Percentiles rank a stretch among this genome's conserved stretches.
These are phyloP conservation scores for Acanthococcus lagerstroemiae DNA, from an alignment of 2,888 invertebrate genomes.

Conservation along the genomic window DNA sequence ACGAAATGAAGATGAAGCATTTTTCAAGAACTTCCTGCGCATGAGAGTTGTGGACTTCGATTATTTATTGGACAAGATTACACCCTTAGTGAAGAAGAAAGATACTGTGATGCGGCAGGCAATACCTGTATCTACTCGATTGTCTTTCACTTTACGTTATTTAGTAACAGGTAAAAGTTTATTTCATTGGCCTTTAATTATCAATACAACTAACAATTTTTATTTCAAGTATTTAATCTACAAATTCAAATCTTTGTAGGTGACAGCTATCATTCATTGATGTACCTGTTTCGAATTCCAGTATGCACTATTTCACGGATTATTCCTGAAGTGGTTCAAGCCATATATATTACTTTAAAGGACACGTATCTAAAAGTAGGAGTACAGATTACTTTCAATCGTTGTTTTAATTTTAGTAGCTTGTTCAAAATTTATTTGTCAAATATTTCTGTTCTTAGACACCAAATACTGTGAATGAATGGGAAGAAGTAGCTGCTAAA, in stretches of 20 bases:
- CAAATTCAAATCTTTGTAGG: background rate
- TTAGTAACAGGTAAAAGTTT: background rate
- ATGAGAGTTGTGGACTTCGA: background rate
- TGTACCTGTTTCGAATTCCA: background rate
- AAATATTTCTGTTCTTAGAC: background rate
- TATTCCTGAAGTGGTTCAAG: background rate
- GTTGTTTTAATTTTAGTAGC: background rate
- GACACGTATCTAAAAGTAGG: background rate
- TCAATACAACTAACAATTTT: background rate
- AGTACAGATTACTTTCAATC: background rate
- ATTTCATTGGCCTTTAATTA: background rate
- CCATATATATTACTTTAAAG: background rate
- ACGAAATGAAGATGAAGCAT: background rate
- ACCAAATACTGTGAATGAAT: background rate
- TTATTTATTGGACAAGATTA: background rate
- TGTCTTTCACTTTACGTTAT: background rate
- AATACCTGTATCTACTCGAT: background rate
- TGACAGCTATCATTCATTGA: background rate
- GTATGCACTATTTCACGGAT: background rate
- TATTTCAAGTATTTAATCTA: background rate
- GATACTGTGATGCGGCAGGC: background rate
- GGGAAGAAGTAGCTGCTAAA: background rate
- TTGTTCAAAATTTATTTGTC: background rate
- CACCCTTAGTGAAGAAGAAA: background rate
- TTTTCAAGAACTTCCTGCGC: background rate